These are phyloP conservation scores for Stegophylla sp. DNA, from an alignment of 2,888 invertebrate species.

Conservation along the genomic window DNA sequence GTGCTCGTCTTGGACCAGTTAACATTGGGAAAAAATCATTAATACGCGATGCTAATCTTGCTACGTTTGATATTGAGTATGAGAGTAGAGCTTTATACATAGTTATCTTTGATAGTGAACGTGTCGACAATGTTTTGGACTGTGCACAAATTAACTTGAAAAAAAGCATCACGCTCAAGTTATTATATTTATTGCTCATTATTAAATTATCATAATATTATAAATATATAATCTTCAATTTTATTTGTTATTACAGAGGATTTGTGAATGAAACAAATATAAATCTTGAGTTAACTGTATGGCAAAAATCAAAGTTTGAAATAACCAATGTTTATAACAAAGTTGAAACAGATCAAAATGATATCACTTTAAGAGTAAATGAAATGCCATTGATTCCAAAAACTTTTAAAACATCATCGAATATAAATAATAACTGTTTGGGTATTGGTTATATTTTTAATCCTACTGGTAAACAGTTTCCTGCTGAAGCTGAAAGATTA, in stretches of 20 bases:
- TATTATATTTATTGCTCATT: slow-evolving; percentile 64
- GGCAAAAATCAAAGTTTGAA: slow-evolving; percentile 82
- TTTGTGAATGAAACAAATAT: slow-evolving; percentile 80
- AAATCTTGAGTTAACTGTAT: slow-evolving; percentile 78
- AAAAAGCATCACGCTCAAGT: slow-evolving; percentile 75
- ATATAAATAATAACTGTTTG: slow-evolving; percentile 68
- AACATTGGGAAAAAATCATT: slow-evolving; percentile 71
- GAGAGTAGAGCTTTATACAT: slow-evolving; percentile 80
- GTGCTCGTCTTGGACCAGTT: slow-evolving; percentile 77
- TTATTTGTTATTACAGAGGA: slow-evolving; percentile 65
- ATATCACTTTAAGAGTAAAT: slow-evolving; percentile 30
- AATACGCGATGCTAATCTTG: slow-evolving; percentile 76
- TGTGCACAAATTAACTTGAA: slow-evolving; percentile 81
- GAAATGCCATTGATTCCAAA: slow-evolving; percentile 50
- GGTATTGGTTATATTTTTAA: slow-evolving; percentile 80
- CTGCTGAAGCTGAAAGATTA: slow-evolving; percentile 69
- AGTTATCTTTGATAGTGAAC: slow-evolving; percentile 79
- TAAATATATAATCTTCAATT: slow-evolving; percentile 1
- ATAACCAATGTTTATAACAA: slow-evolving; percentile 67
- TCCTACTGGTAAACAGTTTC: slow-evolving; percentile 68
- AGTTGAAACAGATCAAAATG: slow-evolving; percentile 28
- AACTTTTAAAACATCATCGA: slow-evolving; percentile 34
- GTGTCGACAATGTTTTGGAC: slow-evolving; percentile 78
- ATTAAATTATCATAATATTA: slow-evolving; percentile 12
- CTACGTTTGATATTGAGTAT: slow-evolving; percentile 76